phyloP scores from a whole-genome alignment of 2,888 invertebrate species.

The Apodemia hepburni region DNA sequence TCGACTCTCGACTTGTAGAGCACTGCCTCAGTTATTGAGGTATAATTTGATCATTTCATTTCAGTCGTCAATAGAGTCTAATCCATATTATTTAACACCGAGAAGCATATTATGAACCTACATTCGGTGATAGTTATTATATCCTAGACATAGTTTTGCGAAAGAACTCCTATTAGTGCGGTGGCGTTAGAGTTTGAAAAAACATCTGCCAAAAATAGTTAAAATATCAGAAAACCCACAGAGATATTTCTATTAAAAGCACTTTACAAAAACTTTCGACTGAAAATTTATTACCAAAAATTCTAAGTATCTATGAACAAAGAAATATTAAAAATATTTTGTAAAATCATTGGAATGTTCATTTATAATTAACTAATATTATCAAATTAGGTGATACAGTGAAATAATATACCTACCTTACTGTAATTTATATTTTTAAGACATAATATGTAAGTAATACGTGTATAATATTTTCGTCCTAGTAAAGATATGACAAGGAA shows the following conservation, averaged over 20 bases:
- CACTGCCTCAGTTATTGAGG: no score
- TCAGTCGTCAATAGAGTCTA: no score
- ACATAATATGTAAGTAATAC: background rate
- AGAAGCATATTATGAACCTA: no score
- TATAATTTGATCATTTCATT: no score
- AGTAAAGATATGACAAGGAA: background rate
- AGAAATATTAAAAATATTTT: background rate
- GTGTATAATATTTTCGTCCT: background rate
- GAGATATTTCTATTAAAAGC: background rate
- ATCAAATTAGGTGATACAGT: background rate
- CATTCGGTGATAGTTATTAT: background rate
- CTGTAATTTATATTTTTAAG: background rate
- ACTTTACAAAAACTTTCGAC: background rate
- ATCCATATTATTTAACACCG: no score
- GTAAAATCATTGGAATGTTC: background rate
- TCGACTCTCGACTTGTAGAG: no score
- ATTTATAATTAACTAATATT: background rate
- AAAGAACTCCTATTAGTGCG: background rate
- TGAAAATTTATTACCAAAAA: no score
- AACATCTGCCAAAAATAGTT: no score
- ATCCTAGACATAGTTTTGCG: background rate
- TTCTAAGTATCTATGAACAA: no score
- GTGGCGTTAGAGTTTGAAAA: background rate
- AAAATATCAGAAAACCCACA: background rate
- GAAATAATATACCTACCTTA: background rate